Base-by-base conservation (phyloP, 1,140 invertebrate genomes). In the Pogonognathellus flavescens region DNA sequence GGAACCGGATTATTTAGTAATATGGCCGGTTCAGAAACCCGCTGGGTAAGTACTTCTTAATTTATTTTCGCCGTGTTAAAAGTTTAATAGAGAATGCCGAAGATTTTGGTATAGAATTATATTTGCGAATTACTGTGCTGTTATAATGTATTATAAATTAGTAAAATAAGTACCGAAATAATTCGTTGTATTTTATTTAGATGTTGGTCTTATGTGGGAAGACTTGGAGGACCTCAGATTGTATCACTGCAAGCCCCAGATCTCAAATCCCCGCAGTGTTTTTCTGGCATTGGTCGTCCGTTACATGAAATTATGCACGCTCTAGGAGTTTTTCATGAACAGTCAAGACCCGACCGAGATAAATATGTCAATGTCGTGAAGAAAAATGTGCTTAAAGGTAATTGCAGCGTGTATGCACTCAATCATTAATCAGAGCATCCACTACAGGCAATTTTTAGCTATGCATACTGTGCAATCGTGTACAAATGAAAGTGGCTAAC, bases 221-320 rank as follows among this genome's bases (percentile, higher is more conserved):
- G 83, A 22, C 66, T 87, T 25, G 94, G 94, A n/a, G 94, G 94
- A 3, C 90, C 93, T 6, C 94, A 95, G 90, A 91, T 94, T 80
- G 89, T 95, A 6, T 94, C 93, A 18, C 89, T 95, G 8, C 92
- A 94, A 88, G 92, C 93, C 0, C 94, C 94, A 0, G 92, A 94
- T 86, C 88, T 90, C 7, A 90, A 88, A 52, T 91, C 92, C 72
- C 91, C 91, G 1, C 93, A 93, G 88, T 94, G 93, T 90, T 90
- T 94, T 10, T 92, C 92, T 13, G 91, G 90, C 11, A 92, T 93
- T 88, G 93, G 93, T 10, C 90, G 93, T 85, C 92, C 93, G 0
- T 92, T 94, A 20, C 94, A 95, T 89, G 94, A 95, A 90, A 89
- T 89, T 3, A 88, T 94, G 90, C 94, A 94, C 86, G 93, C 93